phyloP scores from a whole-genome alignment of 53 echinoderm and acorn worm genomes.

The Luidia sarsii region DNA sequence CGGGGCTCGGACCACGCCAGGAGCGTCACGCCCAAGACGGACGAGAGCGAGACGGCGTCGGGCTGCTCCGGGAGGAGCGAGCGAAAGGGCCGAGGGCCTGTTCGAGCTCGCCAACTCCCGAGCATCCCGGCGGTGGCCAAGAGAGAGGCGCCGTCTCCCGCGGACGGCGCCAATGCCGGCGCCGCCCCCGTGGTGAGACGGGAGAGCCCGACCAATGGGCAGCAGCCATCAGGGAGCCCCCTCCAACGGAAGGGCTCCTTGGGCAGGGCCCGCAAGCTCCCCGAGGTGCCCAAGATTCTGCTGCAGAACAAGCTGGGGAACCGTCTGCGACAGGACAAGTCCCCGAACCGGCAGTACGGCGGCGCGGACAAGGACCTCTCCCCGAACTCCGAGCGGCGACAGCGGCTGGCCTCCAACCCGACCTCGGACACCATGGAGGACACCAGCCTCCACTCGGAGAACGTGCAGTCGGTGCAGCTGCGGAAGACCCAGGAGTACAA shows the following conservation, averaged over 20 bases:
- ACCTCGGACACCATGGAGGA: slow-evolving; percentile 79
- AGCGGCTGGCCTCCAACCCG: slow-evolving; percentile 48
- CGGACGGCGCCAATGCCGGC: slow-evolving; percentile 11
- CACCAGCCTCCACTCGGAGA: slow-evolving; percentile 58
- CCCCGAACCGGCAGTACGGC: slow-evolving; percentile 45
- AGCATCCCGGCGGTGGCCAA: slow-evolving; percentile 58
- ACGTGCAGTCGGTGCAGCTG: slow-evolving; percentile 62
- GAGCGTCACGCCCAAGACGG: slow-evolving; percentile 59
- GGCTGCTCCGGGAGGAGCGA: slow-evolving; percentile 72
- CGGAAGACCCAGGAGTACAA: slow-evolving; percentile 53
- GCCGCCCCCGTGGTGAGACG: slow-evolving; percentile 47
- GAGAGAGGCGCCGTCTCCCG: slow-evolving; percentile 51
- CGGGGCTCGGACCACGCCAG: slow-evolving; percentile 71
- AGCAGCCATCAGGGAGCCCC: slow-evolving; percentile 57
- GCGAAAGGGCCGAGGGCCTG: slow-evolving; percentile 76
- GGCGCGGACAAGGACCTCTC: slow-evolving; percentile 33
- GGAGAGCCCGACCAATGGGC: slow-evolving; percentile 49
- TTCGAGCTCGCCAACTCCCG: slow-evolving; percentile 82
- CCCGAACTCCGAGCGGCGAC: slow-evolving; percentile 58
- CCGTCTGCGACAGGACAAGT: slow-evolving; percentile 35
- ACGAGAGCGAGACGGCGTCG: slow-evolving; percentile 77
- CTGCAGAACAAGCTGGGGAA: slow-evolving; percentile 89
- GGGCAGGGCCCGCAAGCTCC: slow-evolving; percentile 80
- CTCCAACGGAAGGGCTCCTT: slow-evolving; percentile 60
- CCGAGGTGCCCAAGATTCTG: slow-evolving; percentile 90